A percentile compares a stretch with the other conserved stretches of the same genome.
Conservation (phyloP, 2,888 invertebrate genomes). For the Incurvaria masculella region DNA sequence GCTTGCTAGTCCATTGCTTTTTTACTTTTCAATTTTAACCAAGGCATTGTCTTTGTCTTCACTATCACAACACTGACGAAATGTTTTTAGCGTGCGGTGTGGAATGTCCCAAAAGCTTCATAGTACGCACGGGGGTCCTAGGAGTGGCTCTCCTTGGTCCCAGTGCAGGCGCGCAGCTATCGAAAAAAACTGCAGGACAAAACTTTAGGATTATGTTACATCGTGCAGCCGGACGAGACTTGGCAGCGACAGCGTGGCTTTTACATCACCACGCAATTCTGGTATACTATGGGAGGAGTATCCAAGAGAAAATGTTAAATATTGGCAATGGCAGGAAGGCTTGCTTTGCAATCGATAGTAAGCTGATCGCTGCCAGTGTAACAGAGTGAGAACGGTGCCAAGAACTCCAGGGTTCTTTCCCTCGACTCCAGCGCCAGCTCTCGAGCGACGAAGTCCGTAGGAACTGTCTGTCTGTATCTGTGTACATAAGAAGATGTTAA, state of each 20-base stretch:
- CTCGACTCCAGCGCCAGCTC: constrained; percentile 85
- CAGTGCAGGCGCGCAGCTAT: too few relatives aligned
- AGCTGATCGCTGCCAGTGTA: constrained; percentile 64
- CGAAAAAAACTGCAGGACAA: background rate
- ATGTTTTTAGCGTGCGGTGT: too few relatives aligned
- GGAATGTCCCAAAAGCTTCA: too few relatives aligned
- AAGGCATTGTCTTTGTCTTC: too few relatives aligned
- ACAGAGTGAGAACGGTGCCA: constrained; percentile 75
- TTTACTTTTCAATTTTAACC: too few relatives aligned
- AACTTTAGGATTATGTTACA: background rate
- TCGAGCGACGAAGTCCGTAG: constrained; percentile 80
- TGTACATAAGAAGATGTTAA: constrained; percentile 54
- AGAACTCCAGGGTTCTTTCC: constrained; percentile 85
- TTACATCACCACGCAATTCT: constrained; percentile 46
- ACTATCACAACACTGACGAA: too few relatives aligned
- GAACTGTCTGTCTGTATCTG: constrained; percentile 93
- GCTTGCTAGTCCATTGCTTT: too few relatives aligned
- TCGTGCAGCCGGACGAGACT: background rate
- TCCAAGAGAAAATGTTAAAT: constrained; percentile 51
- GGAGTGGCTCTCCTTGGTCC: too few relatives aligned
- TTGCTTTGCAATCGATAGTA: constrained; percentile 88
- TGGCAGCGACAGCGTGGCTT: constrained; percentile 24
- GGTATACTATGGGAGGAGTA: constrained; percentile 35
- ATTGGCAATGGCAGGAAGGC: constrained; percentile 57
- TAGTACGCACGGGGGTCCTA: too few relatives aligned